Evolutionary conservation across 2,888 invertebrate species (phyloP).

Genomic region (Melanostoma mellinum): DNA sequence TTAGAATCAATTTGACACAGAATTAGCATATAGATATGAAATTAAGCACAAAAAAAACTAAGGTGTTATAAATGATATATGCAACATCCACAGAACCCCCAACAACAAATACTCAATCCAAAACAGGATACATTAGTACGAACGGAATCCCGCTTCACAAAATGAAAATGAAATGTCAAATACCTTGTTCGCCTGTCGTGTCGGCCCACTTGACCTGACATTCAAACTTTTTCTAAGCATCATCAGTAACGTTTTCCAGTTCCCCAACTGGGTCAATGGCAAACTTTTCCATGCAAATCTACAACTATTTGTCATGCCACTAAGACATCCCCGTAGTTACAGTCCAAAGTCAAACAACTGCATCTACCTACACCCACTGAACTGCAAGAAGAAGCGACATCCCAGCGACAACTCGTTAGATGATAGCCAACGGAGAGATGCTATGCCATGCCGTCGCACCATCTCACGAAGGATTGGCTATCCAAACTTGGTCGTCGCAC

Average conservation of each 20-base stretch:
- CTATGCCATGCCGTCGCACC: not conserved
- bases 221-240: conserved; percentile 25
- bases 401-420: conserved; percentile 32
- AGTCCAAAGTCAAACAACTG: not conserved
- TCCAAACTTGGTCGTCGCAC: conserved; percentile 52
- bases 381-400: conserved; percentile 15
- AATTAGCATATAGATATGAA: not conserved
- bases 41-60: not conserved
- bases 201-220: conserved; percentile 27
- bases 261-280: conserved; percentile 64
- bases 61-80: not conserved
- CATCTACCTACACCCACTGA: conserved; percentile 28
- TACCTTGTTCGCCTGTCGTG: conserved; percentile 5
- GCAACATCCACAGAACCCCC: conserved; percentile 1
- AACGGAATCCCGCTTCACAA: conserved; percentile 1
- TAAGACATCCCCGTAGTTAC: conserved; percentile 22
- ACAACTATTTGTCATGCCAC: conserved; percentile 17
- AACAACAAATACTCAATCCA: not conserved
- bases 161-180: conserved; percentile 39
- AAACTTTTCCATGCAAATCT: conserved; percentile 63
- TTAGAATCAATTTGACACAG: not conserved
- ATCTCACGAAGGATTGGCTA: conserved; percentile 16
- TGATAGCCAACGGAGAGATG: conserved; percentile 23
- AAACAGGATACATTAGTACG: conserved; percentile 40
- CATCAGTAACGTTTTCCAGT: conserved; percentile 38